Base-by-base conservation (phyloP, 2,888 invertebrate genomes). In the Diloba caeruleocephala region DNA sequence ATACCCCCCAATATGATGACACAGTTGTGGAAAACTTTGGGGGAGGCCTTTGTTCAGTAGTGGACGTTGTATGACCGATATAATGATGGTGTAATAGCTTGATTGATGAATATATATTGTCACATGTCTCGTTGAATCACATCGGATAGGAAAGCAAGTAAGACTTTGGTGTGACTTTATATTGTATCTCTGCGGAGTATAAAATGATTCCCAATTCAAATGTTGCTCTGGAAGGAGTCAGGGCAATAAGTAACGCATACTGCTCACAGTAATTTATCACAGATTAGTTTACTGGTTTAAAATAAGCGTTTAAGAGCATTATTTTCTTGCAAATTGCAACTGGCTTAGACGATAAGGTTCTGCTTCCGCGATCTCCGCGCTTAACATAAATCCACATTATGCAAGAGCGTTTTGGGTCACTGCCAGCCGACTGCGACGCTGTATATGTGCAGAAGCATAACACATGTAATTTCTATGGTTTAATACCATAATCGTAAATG, bases 391-490 rank as follows among this genome's bases (percentile, higher is more conserved):
- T 89, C 87, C 85, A 82, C 80, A 89, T 90, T 89, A 90, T 87
- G 82, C 87, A 84, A 84, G 86, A 89, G 78, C 87, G 84, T 85
- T 88, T 90, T 92, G 92, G 91, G 89, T 83, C 88, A 80, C 73
- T 91, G 92, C 92, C 91, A 92, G 86, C 85, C 83, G 85, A 82
- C 84, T 71, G 51, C 62, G 69, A 54, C 62, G 48, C 9, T 66
- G 48, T 65, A 63, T 63, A 68, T 74, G 71, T 70, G 64, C 2
- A 17, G 23, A n/a, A 10, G 10, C 58, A 52, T 50, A 44, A 26
- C 8, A 36, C n/a, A 69, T 56, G 49, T 23, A 48, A 52, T 65
- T 58, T 49, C 55, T 63, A 63, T 58, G 39, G 39, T 52, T 46
- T 28, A 26, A 38, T 0, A 0, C 3, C 25, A 21, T 9, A 10